Evolutionary conservation across 1,140 invertebrate species (phyloP).

Genomic region (Coenobita brevimanus): DNA sequence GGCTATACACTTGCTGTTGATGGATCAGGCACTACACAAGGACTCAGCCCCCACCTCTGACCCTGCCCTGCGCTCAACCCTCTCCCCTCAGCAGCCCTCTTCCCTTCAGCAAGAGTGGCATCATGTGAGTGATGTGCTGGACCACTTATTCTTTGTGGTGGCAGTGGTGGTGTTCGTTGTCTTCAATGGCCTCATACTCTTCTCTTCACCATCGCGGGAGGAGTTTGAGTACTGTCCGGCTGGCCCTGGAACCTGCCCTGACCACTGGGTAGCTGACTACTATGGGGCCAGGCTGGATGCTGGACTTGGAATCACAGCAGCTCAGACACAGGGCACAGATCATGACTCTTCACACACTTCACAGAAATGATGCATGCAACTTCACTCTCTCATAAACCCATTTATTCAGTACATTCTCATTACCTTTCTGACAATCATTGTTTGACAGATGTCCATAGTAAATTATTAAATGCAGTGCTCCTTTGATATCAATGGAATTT

Average conservation of each 20-base stretch:
- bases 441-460: too few species aligned
- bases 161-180: not conserved
- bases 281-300: not conserved
- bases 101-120: conserved; percentile 10
- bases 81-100: not conserved
- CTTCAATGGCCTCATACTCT: conserved; percentile 27
- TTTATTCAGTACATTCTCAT: too few species aligned
- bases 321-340: too few species aligned
- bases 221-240: conserved; percentile 43
- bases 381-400: too few species aligned
- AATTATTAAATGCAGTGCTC: too few species aligned
- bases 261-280: not conserved
- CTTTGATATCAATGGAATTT: too few species aligned
- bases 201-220: conserved; percentile 16
- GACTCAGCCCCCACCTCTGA: not conserved
- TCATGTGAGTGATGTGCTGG: not conserved
- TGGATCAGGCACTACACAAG: not conserved
- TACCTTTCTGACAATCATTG: too few species aligned
- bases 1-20: not conserved
- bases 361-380: too few species aligned
- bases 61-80: not conserved
- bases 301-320: not conserved
- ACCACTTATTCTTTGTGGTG: conserved; percentile 10
- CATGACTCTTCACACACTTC: too few species aligned
- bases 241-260: conserved; percentile 31